phyloP scores from a whole-genome alignment of 2,113 vertebrate species.

The Orientallactaga bullata region DNA sequence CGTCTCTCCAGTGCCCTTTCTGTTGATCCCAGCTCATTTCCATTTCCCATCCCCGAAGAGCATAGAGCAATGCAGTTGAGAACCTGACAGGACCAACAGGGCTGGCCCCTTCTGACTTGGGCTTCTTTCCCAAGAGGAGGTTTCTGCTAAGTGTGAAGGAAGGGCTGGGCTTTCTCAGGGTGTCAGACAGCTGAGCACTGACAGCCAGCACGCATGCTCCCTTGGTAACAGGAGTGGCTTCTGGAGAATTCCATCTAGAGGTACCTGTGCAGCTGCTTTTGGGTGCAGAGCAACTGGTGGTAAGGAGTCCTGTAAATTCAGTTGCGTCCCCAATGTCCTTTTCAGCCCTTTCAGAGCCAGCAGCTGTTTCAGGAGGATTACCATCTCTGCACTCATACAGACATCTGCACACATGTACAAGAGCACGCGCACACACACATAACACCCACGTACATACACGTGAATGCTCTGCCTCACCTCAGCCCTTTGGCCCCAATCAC shows the following conservation, averaged over 20 bases:
- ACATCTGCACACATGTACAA: background rate
- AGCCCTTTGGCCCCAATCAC: background rate
- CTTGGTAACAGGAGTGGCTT: background rate
- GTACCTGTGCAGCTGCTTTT: background rate
- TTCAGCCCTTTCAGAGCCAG: background rate
- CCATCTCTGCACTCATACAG: background rate
- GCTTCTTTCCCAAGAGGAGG: slow-evolving; percentile 41
- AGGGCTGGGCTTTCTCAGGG: slow-evolving; percentile 24
- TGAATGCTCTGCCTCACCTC: background rate
- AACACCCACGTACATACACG: background rate
- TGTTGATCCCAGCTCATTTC: background rate
- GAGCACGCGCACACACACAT: background rate
- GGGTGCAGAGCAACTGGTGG: background rate
- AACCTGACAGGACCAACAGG: background rate
- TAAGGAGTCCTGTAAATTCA: background rate
- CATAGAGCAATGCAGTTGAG: background rate
- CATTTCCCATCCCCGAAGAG: background rate
- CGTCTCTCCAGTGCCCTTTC: background rate
- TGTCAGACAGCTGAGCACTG: background rate
- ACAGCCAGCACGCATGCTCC: background rate
- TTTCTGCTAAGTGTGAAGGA: slow-evolving; percentile 13
- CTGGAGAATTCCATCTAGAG: background rate
- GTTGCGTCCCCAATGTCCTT: background rate
- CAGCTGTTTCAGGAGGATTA: background rate
- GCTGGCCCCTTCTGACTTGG: slow-evolving; percentile 25